phyloP scores from a whole-genome alignment of 64 coral and sea anemone genomes.

The Montipora sp. region DNA sequence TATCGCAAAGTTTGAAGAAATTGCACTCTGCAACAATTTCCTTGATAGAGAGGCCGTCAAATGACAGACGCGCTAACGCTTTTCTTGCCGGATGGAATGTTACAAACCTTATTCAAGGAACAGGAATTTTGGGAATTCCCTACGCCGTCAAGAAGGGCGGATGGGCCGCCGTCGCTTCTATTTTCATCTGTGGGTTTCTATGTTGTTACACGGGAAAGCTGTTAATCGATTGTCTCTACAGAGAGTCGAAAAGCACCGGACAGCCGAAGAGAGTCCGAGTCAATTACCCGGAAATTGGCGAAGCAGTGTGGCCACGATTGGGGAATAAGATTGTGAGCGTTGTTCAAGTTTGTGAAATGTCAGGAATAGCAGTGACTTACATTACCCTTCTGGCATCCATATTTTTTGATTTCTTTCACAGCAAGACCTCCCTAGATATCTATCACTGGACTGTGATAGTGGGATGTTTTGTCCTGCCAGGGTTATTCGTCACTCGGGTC shows the following conservation, averaged over 20 bases:
- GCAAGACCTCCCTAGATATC: constrained; percentile 61
- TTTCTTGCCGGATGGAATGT: constrained; percentile 91
- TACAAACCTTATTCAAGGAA: constrained; percentile 89
- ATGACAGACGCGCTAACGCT: constrained; percentile 74
- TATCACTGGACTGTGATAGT: constrained; percentile 83
- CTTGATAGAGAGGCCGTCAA: constrained; percentile 73
- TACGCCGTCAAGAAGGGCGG: constrained; percentile 85
- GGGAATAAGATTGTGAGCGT: constrained; percentile 85
- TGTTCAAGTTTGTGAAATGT: constrained; percentile 92
- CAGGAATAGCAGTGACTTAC: constrained; percentile 82
- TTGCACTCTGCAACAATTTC: constrained; percentile 78
- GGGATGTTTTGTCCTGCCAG: constrained; percentile 67
- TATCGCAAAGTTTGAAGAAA: constrained; percentile 56
- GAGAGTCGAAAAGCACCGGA: constrained; percentile 77
- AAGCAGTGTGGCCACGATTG: constrained; percentile 84
- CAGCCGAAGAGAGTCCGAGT: constrained; percentile 67
- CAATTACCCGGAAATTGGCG: constrained; percentile 87
- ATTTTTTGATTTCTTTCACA: constrained; percentile 68
- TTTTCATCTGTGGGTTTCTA: constrained; percentile 59
- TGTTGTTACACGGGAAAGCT: constrained; percentile 91
- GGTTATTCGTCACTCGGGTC: constrained; percentile 83
- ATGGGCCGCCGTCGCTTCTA: constrained; percentile 70
- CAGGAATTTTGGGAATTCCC: constrained; percentile 81
- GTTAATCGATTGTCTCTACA: constrained; percentile 81
- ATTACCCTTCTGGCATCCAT: constrained; percentile 76